Percentiles rank a stretch among this genome's conserved stretches.
Evolutionary conservation across 2,797 vertebrate species (phyloP).

Genomic region (Tapera naevia): DNA sequence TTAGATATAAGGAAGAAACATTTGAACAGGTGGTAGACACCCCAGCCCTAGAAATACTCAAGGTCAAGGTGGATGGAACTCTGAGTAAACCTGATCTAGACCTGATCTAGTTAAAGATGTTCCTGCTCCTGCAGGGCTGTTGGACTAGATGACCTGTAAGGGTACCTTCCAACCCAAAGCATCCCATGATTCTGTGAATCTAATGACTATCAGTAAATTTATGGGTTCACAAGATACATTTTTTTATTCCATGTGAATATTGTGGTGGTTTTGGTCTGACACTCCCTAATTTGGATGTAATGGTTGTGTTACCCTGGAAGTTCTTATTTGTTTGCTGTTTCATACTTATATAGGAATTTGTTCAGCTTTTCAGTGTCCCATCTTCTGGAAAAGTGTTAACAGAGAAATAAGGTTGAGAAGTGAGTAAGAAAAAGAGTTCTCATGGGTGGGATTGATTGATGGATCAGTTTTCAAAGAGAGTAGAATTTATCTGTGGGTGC

Average conservation of each 20-base stretch:
- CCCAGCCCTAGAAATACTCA: background rate
- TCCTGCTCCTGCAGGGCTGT: too few relatives aligned
- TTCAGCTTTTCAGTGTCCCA: background rate
- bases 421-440: background rate
- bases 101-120: background rate
- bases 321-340: background rate
- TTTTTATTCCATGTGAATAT: background rate
- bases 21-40: background rate
- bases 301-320: background rate
- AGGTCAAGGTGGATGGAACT: background rate
- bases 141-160: too few relatives aligned
- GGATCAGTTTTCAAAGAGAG: background rate
- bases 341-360: background rate
- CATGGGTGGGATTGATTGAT: background rate
- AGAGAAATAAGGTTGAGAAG: background rate
- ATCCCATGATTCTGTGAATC: background rate
- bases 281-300: background rate
- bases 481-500: background rate
- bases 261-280: background rate
- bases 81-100: background rate
- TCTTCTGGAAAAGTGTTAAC: background rate
- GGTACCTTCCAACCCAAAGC: background rate
- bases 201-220: background rate
- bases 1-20: background rate
- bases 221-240: background rate